Conservation (phyloP, 1,140 invertebrate genomes). For the Ptiloglossa arizonensis region DNA sequence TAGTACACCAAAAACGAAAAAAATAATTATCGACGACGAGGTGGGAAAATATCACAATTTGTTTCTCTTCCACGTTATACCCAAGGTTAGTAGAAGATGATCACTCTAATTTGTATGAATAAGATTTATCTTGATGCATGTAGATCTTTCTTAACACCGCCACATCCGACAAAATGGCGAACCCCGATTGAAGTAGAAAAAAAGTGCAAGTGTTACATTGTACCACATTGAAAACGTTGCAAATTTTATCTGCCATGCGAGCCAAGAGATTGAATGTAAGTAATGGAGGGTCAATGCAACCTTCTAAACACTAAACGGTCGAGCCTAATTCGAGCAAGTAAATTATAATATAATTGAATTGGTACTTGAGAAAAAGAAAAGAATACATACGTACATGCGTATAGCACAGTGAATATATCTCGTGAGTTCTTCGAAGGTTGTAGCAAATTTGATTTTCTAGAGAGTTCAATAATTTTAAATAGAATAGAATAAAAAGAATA, state of each 20-base stretch:
- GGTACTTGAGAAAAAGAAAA: neutral
- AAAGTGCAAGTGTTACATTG: neutral
- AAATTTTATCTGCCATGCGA: neutral
- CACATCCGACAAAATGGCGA: conserved; percentile 8
- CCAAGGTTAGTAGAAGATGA: conserved; percentile 24
- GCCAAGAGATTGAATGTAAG: neutral
- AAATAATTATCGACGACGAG: too few relatives aligned
- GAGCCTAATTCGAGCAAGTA: conserved; percentile 18
- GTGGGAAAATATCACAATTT: neutral
- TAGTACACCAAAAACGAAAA: too few relatives aligned
- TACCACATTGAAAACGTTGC: conserved; percentile 6
- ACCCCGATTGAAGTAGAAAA: neutral
- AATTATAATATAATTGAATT: conserved; percentile 34
- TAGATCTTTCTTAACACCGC: conserved; percentile 4
- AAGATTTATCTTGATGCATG: conserved; percentile 22
- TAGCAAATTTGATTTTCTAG: neutral
- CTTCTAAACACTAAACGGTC: conserved; percentile 42
- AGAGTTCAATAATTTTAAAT: too few relatives aligned
- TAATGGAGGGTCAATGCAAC: conserved; percentile 26
- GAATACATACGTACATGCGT: neutral
- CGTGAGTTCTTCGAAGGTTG: neutral
- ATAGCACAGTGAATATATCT: neutral
- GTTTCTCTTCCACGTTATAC: conserved; percentile 1
- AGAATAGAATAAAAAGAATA: too few relatives aligned
- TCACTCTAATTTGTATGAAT: conserved; percentile 15